phyloP scores from a whole-genome alignment of 1,140 invertebrate species.

The Onthophagus taurus region DNA sequence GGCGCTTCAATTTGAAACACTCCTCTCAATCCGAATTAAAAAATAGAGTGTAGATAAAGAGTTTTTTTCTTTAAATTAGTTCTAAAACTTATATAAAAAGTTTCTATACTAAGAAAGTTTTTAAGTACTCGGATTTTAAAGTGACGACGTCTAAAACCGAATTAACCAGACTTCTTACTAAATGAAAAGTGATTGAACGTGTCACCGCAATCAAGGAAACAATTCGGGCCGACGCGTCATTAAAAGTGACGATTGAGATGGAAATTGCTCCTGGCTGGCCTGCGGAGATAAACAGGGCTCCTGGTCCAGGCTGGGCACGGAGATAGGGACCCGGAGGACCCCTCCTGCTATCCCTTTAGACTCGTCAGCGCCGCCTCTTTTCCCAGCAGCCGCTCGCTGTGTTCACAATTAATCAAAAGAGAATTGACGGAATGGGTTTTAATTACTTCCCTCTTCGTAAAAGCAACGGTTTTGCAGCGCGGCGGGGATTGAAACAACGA shows the following conservation, averaged over 20 bases:
- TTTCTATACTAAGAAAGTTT: no score
- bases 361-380: not conserved
- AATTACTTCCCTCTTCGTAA: conserved; percentile 33
- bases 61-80: no score
- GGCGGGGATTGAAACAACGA: no score
- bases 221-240: conserved; percentile 34
- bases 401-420: conserved; percentile 37
- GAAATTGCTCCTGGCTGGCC: conserved; percentile 35
- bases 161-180: conserved; percentile 37
- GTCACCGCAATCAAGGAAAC: conserved; percentile 37
- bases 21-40: no score
- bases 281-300: conserved; percentile 31
- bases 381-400: conserved; percentile 15
- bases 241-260: conserved; percentile 39
- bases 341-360: not conserved
- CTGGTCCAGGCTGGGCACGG: conserved; percentile 19
- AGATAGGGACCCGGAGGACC: conserved; percentile 22
- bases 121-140: no score
- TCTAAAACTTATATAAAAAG: no score
- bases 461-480: conserved; percentile 18
- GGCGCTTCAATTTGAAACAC: no score
- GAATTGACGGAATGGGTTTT: conserved; percentile 35
- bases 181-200: conserved; percentile 37
- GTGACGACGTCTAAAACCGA: conserved; percentile 37
- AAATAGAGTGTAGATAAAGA: no score